phyloP scores from a whole-genome alignment of 2,113 vertebrate genomes.

The Riparia riparia region DNA sequence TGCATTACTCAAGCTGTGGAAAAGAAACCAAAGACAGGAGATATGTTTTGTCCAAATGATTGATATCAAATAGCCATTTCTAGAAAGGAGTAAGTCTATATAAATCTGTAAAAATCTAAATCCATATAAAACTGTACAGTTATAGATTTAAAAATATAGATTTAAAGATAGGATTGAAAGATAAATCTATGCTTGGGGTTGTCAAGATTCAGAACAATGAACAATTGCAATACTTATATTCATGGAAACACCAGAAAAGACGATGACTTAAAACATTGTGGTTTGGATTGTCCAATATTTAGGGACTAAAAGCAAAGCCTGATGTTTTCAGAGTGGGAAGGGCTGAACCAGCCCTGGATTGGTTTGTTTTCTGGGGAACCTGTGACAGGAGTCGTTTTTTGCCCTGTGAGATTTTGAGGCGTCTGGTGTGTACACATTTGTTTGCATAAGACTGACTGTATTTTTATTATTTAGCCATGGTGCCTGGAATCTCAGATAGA shows the following conservation, averaged over 20 bases:
- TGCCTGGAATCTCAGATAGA: conserved; percentile 18
- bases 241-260: neutral
- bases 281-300: neutral
- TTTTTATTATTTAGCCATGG: conserved; percentile 36
- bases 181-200: neutral
- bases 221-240: neutral
- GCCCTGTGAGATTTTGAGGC: neutral
- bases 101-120: neutral
- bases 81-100: neutral
- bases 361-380: neutral
- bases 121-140: neutral
- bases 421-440: neutral
- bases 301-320: neutral
- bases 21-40: conserved; percentile 19
- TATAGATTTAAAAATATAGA: neutral
- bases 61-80: conserved; percentile 23
- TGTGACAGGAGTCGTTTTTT: neutral
- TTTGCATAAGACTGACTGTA: conserved; percentile 25
- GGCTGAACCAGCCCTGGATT: neutral
- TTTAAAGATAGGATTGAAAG: neutral
- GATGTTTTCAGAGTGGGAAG: neutral
- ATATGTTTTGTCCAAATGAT: conserved; percentile 1
- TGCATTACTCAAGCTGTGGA: neutral
- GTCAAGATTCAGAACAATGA: neutral
- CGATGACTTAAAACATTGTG: neutral